These are phyloP conservation scores for Hoplodrina ambigua DNA, from an alignment of 2,888 invertebrate species.

Conservation along the genomic window DNA sequence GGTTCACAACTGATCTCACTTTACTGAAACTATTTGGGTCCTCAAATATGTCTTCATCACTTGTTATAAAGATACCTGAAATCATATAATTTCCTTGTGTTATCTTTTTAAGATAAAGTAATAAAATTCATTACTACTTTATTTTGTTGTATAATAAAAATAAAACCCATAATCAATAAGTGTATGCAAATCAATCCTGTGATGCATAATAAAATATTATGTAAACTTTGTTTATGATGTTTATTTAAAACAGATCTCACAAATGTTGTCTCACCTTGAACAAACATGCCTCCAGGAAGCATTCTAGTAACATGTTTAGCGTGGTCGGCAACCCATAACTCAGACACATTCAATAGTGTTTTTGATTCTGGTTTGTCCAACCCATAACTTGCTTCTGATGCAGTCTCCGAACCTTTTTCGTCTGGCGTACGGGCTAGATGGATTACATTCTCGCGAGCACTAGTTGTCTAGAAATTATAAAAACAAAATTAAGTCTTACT, in stretches of 20 bases:
- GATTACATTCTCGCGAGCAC: conserved; percentile 93
- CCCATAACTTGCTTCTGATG: conserved; percentile 77
- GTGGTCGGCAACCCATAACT: conserved; percentile 94
- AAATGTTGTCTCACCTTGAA: conserved; percentile 90
- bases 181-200: conserved; percentile 8
- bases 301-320: conserved; percentile 96
- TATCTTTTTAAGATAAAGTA: background rate
- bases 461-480: conserved; percentile 89
- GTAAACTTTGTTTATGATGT: conserved; percentile 10
- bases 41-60: conserved; percentile 92
- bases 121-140: background rate
- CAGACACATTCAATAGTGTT: conserved; percentile 91
- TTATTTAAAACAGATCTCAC: conserved; percentile 2
- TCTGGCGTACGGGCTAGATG: conserved; percentile 95
- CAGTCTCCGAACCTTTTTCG: conserved; percentile 80
- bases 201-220: background rate
- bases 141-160: background rate
- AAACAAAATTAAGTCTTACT: background rate
- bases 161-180: background rate
- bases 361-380: conserved; percentile 79
- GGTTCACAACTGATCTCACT: conserved; percentile 90
- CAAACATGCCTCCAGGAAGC: conserved; percentile 97
- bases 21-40: conserved; percentile 90
- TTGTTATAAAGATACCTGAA: conserved; percentile 93
- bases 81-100: conserved; percentile 31